Percentiles rank a stretch among this genome's conserved stretches.
These are phyloP conservation scores for Drosophila tripunctata DNA, from an alignment of 2,888 invertebrate genomes.

Conservation along the genomic window DNA sequence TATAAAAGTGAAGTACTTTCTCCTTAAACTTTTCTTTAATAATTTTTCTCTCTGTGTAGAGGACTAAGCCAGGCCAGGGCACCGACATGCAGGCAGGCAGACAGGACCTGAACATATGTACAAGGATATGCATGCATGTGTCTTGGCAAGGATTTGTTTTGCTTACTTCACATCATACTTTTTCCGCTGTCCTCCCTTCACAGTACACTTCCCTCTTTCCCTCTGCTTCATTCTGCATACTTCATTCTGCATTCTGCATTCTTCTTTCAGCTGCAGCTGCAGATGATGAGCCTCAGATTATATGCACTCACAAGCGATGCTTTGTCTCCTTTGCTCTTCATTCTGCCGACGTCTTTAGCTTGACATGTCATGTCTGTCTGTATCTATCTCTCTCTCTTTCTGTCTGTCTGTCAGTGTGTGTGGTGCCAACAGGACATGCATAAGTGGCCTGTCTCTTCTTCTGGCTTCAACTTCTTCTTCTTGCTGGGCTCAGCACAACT, in stretches of 20 bases:
- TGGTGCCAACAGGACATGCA: constrained; percentile 74
- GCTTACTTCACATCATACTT: constrained; percentile 6
- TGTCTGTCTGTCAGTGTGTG: constrained; percentile 40
- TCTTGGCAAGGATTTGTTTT: constrained; percentile 67
- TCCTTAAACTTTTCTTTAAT: no score
- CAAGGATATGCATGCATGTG: constrained; percentile 62
- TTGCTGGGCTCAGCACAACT: constrained; percentile 48
- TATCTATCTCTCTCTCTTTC: background rate
- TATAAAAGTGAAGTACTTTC: no score
- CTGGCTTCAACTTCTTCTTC: no score
- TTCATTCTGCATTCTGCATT: background rate
- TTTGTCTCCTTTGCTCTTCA: constrained; percentile 43
- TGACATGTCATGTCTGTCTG: constrained; percentile 46
- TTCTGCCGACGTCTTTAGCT: constrained; percentile 27
- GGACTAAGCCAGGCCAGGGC: constrained; percentile 48
- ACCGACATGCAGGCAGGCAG: constrained; percentile 37
- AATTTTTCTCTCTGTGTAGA: background rate
- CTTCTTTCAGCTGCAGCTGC: constrained; percentile 38
- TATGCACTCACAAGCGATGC: constrained; percentile 72
- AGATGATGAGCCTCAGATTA: constrained; percentile 71
- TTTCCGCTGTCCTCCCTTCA: background rate
- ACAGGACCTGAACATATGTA: no score
- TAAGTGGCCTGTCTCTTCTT: constrained; percentile 73
- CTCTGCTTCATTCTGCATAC: background rate
- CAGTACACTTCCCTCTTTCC: background rate